These are phyloP conservation scores for Pedetes capensis DNA, from an alignment of 2,113 vertebrate species.

Conservation along the genomic window DNA sequence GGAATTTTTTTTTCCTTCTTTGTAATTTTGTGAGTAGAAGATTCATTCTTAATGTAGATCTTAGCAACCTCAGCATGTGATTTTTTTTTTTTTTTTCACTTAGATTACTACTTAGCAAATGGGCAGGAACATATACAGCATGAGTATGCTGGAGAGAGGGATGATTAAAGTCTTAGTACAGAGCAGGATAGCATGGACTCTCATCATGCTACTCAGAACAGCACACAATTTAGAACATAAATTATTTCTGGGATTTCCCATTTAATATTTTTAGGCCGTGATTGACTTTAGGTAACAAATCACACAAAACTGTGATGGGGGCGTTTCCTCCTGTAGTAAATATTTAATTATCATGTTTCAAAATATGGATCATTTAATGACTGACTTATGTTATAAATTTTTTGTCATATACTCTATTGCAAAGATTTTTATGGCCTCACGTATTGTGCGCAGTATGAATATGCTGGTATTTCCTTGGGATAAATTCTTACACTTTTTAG, in stretches of 20 bases:
- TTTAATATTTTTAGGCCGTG: background rate
- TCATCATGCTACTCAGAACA: background rate
- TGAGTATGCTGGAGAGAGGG: background rate
- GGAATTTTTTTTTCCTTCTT: background rate
- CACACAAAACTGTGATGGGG: background rate
- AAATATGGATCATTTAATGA: background rate
- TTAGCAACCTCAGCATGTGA: background rate
- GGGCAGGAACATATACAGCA: background rate
- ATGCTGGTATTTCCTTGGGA: background rate
- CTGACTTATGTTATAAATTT: background rate
- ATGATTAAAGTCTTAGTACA: background rate
- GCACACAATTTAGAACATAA: background rate
- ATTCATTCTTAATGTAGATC: background rate
- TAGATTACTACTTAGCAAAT: background rate
- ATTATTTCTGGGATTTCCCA: background rate
- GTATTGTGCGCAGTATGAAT: background rate
- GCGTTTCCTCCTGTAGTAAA: background rate
- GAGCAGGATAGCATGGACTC: background rate
- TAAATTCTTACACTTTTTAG: background rate
- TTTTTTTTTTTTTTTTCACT: background rate
- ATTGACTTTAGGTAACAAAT: background rate
- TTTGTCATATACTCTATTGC: background rate
- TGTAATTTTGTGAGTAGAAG: background rate
- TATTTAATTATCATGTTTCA: background rate
- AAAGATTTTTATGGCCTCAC: background rate